phyloP scores from a whole-genome alignment of 2,797 vertebrate species.

The Chiloscyllium punctatum region DNA sequence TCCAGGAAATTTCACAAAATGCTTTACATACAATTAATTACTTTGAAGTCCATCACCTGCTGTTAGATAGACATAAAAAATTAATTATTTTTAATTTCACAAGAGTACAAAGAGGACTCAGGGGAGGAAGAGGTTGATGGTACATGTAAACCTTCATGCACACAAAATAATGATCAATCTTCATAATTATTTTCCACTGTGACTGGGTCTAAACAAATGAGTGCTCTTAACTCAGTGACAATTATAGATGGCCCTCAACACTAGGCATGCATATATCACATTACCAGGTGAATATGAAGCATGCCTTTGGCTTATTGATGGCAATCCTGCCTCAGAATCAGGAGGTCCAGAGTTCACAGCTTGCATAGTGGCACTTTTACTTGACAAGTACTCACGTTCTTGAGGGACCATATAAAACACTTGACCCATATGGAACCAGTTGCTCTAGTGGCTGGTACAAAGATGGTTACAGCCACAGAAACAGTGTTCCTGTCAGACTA shows the following conservation, averaged over 20 bases:
- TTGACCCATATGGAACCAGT: neutral
- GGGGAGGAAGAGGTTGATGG: neutral
- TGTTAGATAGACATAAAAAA: neutral
- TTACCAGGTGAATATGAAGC: neutral
- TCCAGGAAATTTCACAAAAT: neutral
- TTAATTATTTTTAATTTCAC: slow-evolving; percentile 22
- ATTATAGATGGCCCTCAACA: neutral
- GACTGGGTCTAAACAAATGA: neutral
- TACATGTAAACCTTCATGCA: neutral
- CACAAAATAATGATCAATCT: neutral
- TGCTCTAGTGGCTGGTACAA: neutral
- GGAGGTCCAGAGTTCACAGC: neutral
- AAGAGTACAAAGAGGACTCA: neutral
- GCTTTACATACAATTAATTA: neutral
- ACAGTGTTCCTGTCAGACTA: neutral
- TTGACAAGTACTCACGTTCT: no score
- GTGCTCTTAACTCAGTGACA: neutral
- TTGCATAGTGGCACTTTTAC: neutral
- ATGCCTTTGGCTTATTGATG: neutral
- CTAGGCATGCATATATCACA: neutral
- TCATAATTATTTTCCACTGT: slow-evolving; percentile 1
- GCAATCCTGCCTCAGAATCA: neutral
- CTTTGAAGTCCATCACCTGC: slow-evolving; percentile 9
- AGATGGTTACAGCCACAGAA: neutral
- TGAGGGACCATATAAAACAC: neutral